Conservation (phyloP, 2,888 invertebrate genomes). For the Cerastis rubricosa region DNA sequence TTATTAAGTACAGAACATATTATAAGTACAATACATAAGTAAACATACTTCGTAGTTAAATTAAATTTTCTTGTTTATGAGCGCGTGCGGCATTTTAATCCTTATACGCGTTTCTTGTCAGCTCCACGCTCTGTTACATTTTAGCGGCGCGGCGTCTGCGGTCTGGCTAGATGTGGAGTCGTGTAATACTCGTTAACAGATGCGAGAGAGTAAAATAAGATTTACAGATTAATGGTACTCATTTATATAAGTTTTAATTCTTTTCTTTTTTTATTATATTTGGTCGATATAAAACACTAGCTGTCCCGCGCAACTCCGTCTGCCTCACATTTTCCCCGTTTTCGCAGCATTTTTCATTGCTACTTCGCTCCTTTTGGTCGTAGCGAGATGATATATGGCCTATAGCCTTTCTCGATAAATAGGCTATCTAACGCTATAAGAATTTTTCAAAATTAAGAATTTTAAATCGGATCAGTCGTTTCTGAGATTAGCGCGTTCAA, state of each 20-base stretch:
- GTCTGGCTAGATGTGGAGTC: slow-evolving; percentile 20
- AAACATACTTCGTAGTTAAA: slow-evolving; percentile 39
- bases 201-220: background rate
- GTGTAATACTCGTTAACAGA: slow-evolving; percentile 25
- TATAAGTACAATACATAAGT: slow-evolving; percentile 6
- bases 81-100: slow-evolving; percentile 54
- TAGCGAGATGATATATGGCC: too few relatives aligned
- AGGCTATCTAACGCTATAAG: too few relatives aligned
- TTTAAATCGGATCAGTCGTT: too few relatives aligned
- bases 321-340: too few relatives aligned
- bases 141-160: slow-evolving; percentile 47
- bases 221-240: background rate
- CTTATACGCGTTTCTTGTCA: slow-evolving; percentile 55
- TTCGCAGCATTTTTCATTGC: too few relatives aligned
- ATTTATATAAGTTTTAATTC: background rate
- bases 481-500: too few relatives aligned
- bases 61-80: slow-evolving; percentile 60
- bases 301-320: too few relatives aligned
- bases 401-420: too few relatives aligned
- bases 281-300: background rate
- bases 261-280: background rate
- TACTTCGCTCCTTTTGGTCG: too few relatives aligned
- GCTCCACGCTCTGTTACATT: slow-evolving; percentile 40
- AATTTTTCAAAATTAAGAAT: too few relatives aligned
- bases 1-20: background rate